These are phyloP conservation scores for Rhombomys opimus DNA, from an alignment of 2,113 vertebrate genomes.

Conservation along the genomic window DNA sequence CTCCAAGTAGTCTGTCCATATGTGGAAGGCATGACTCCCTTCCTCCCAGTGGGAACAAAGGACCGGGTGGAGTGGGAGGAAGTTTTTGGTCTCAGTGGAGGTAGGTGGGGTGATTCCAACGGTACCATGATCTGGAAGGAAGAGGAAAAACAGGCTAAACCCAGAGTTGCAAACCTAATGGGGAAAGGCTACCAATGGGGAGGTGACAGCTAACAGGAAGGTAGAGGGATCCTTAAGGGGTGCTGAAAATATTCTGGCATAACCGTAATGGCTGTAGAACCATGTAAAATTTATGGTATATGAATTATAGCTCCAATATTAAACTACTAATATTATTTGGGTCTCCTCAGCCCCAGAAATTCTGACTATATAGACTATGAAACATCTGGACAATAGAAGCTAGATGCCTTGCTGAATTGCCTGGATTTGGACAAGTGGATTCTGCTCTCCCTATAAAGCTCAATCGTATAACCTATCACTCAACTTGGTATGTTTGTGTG, in stretches of 20 bases:
- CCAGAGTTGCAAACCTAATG: background rate
- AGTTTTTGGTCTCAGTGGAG: constrained; percentile 85
- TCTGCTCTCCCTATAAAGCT: background rate
- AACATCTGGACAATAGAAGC: background rate
- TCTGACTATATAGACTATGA: background rate
- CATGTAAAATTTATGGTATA: background rate
- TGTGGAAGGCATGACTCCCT: constrained; percentile 65
- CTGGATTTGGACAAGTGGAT: background rate
- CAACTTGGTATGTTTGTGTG: background rate
- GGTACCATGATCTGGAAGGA: constrained; percentile 87
- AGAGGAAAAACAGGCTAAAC: constrained; percentile 50
- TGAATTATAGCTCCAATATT: background rate
- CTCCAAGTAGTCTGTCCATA: constrained; percentile 70
- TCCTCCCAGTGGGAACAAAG: background rate
- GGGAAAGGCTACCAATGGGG: background rate
- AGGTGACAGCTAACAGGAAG: background rate
- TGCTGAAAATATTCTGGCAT: background rate
- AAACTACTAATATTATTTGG: background rate
- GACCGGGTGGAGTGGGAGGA: background rate
- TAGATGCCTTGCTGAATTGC: background rate
- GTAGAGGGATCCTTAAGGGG: background rate
- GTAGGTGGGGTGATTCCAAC: constrained; percentile 90
- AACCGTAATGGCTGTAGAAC: background rate
- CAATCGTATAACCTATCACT: background rate
- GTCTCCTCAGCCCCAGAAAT: background rate